These are phyloP conservation scores for Mastigias papua DNA, from an alignment of 30 jellyfish, hydroid and myxozoan species.

Conservation along the genomic window DNA sequence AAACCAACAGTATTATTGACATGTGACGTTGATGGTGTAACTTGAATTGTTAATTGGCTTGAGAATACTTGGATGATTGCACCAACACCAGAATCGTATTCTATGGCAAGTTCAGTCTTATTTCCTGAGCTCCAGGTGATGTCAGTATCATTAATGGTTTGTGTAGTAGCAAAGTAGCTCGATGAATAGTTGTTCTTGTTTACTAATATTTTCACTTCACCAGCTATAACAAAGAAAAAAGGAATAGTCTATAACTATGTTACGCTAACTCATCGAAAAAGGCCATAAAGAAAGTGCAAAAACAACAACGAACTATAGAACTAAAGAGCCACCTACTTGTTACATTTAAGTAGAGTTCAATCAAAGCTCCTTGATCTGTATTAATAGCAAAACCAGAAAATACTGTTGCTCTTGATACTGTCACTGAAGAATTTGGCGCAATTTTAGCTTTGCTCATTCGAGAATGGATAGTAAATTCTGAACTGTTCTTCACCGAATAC, in stretches of 20 bases:
- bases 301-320: neutral
- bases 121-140: slow-evolving; percentile 43
- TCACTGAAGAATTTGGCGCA: slow-evolving; percentile 9
- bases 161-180: slow-evolving; percentile 41
- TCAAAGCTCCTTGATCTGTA: slow-evolving; percentile 58
- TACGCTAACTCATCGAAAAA: too few species aligned
- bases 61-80: slow-evolving; percentile 38
- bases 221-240: slow-evolving; percentile 55
- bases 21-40: slow-evolving; percentile 6
- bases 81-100: slow-evolving; percentile 67
- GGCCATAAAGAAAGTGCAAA: neutral
- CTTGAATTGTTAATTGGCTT: slow-evolving; percentile 40
- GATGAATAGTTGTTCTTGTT: slow-evolving; percentile 31
- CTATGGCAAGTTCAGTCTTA: slow-evolving; percentile 27
- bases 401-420: slow-evolving; percentile 76
- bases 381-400: slow-evolving; percentile 77
- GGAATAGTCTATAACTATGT: neutral
- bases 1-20: slow-evolving; percentile 61
- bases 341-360: slow-evolving; percentile 60
- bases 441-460: slow-evolving; percentile 73
- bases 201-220: slow-evolving; percentile 38
- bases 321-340: slow-evolving; percentile 35
- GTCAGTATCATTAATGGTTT: slow-evolving; percentile 64
- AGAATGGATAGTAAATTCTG: slow-evolving; percentile 57
- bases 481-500: slow-evolving; percentile 53